phyloP scores from a whole-genome alignment of 2,113 vertebrate genomes.

The Craseonycteris thonglongyai region DNA sequence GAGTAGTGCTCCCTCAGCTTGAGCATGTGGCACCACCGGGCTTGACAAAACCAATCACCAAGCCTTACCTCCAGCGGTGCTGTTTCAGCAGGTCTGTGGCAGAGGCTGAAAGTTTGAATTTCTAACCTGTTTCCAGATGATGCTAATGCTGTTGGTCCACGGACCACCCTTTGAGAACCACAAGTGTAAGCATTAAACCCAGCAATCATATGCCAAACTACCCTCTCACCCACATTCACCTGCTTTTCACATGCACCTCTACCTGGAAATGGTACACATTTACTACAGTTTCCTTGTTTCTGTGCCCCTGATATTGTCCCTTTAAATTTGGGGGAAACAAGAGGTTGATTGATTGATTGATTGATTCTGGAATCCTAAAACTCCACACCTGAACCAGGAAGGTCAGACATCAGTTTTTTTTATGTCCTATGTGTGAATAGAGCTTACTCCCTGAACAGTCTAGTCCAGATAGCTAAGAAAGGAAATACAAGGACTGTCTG shows the following conservation, averaged over 20 bases:
- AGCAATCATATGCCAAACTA: rapidly evolving
- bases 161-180: not conserved
- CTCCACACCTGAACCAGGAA: not conserved
- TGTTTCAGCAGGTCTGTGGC: not conserved
- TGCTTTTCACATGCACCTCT: not conserved
- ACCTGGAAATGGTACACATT: not conserved
- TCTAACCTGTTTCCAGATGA: not conserved
- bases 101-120: not conserved
- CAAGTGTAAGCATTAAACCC: not conserved
- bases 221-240: not conserved
- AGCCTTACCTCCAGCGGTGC: not conserved
- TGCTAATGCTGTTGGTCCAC: not conserved
- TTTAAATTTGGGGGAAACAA: not conserved
- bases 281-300: not conserved
- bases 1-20: not conserved
- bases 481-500: too few species aligned
- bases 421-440: rapidly evolving
- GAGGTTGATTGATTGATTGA: too few species aligned
- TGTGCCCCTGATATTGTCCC: too few species aligned
- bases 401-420: not conserved
- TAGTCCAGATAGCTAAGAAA: not conserved
- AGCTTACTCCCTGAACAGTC: not conserved
- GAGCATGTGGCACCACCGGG: rapidly evolving
- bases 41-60: not conserved
- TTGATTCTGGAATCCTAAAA: not conserved